A percentile compares a stretch with the other conserved stretches of the same genome.
Conservation (phyloP, 2,888 invertebrate species). For the Norana najaformis region DNA sequence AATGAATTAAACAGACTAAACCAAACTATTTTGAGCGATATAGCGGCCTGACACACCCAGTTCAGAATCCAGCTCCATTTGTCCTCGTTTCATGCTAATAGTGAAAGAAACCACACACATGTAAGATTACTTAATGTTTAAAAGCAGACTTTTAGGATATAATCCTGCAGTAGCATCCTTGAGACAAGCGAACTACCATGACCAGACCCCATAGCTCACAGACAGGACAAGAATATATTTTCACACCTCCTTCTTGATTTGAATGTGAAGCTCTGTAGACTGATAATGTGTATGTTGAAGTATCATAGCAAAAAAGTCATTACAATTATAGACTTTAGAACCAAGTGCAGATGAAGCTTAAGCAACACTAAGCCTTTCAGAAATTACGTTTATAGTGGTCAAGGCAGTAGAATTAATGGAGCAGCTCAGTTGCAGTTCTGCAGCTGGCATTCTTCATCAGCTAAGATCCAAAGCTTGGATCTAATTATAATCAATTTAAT, state of each 20-base stretch:
- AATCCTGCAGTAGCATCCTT: not conserved
- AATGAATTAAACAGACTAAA: not conserved
- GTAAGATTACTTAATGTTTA: not conserved
- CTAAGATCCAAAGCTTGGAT: slow-evolving; percentile 3
- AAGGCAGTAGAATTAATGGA: not conserved
- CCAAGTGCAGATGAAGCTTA: no score
- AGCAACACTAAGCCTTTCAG: not conserved
- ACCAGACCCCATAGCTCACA: not conserved
- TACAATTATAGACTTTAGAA: not conserved
- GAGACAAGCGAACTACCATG: not conserved
- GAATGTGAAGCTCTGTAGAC: not conserved
- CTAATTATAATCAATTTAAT: no score
- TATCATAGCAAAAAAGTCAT: not conserved
- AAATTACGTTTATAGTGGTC: no score
- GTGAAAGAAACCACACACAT: not conserved
- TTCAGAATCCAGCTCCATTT: not conserved
- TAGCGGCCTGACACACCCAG: not conserved
- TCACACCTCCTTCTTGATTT: not conserved
- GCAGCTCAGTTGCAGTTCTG: not conserved
- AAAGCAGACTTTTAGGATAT: not conserved
- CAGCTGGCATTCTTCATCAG: not conserved
- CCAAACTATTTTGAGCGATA: not conserved
- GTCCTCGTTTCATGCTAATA: not conserved
- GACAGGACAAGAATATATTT: not conserved
- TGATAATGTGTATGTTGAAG: not conserved